phyloP scores from a whole-genome alignment of 2,113 vertebrate species.

The Hippocampus comes region DNA sequence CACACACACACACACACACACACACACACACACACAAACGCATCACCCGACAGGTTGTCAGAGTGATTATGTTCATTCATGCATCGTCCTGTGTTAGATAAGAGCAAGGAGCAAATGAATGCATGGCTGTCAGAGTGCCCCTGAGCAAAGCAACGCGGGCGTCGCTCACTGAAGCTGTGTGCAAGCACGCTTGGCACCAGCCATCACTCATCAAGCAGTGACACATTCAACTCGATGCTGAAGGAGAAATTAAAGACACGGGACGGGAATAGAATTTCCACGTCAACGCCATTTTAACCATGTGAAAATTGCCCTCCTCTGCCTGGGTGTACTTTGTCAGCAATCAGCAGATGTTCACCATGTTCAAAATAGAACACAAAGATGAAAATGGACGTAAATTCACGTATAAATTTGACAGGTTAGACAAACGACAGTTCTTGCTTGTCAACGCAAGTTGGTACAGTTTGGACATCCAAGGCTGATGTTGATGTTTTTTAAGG shows the following conservation, averaged over 20 bases:
- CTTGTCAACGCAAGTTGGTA: conserved; percentile 50
- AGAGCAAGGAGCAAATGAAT: background rate
- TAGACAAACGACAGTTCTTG: conserved; percentile 4
- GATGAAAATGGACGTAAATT: background rate
- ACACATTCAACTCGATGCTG: conserved; percentile 1
- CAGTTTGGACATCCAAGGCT: conserved; percentile 40
- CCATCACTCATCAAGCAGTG: conserved; percentile 2
- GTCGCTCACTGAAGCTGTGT: conserved; percentile 6
- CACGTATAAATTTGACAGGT: background rate
- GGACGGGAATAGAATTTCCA: conserved; percentile 1
- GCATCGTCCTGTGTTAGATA: background rate
- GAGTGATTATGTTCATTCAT: conserved; percentile 13
- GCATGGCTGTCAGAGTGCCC: conserved; percentile 10
- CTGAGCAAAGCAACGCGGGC: conserved; percentile 5
- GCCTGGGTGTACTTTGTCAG: background rate
- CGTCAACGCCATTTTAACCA: background rate
- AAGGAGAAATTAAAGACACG: conserved; percentile 2
- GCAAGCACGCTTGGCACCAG: background rate
- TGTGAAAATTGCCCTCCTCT: background rate
- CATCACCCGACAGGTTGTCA: conserved; percentile 4
- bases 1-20: too few species aligned
- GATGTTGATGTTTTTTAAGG: background rate
- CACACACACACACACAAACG: too few species aligned
- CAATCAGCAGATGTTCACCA: background rate
- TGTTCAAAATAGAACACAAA: background rate